Percentiles rank a stretch among this genome's conserved stretches.
Evolutionary conservation across 1,140 invertebrate genomes (phyloP).

Genomic region (Trachymyrmex septentrionalis): DNA sequence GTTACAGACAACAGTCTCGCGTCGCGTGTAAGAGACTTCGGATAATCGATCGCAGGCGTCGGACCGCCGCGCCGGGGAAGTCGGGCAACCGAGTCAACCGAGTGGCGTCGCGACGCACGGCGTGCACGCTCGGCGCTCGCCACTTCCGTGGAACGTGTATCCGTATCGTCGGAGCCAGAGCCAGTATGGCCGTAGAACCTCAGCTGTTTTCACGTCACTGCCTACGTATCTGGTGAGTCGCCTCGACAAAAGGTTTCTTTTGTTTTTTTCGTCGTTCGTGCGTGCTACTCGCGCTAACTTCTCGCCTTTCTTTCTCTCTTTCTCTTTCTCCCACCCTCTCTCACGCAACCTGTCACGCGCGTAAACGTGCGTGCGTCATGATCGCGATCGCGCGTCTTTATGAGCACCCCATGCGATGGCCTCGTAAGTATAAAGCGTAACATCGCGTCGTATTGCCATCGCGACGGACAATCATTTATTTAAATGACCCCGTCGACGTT

Average conservation of each 20-base stretch:
- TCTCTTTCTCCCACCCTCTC: background rate
- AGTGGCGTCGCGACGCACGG: conserved; percentile 62
- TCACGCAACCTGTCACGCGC: background rate
- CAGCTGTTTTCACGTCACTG: conserved; percentile 83
- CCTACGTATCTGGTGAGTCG: conserved; percentile 82
- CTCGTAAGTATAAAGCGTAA: background rate
- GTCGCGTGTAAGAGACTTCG: background rate
- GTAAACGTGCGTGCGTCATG: background rate
- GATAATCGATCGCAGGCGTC: conserved; percentile 67
- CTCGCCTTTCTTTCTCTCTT: background rate
- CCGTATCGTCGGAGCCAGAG: conserved; percentile 64
- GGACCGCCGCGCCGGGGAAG: conserved; percentile 16
- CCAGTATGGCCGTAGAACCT: conserved; percentile 82
- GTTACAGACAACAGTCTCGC: background rate
- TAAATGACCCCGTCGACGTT: background rate
- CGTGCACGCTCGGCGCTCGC: conserved; percentile 39
- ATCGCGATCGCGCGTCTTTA: background rate
- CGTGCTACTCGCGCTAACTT: background rate
- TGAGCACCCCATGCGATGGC: background rate
- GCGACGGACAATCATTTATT: conserved; percentile 41
- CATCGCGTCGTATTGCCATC: background rate
- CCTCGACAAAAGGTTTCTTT: background rate
- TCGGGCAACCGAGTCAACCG: conserved; percentile 46
- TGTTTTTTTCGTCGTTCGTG: background rate
- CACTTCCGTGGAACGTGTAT: conserved; percentile 68